These are phyloP conservation scores for Atherinomorus stipes DNA, from an alignment of 2,113 vertebrate species.

Conservation along the genomic window DNA sequence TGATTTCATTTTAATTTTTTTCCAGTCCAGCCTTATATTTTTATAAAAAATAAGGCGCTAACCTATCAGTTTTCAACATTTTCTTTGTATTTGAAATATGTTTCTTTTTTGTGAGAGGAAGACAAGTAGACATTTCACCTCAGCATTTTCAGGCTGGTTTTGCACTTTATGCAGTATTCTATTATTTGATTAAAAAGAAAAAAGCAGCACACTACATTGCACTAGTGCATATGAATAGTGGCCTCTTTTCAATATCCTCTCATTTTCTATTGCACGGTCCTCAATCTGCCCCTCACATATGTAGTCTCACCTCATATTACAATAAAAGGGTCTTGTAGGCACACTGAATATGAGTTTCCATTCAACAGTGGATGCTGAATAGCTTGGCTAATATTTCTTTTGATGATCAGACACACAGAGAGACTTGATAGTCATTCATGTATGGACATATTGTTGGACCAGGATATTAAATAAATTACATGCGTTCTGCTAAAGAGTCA, in stretches of 20 bases:
- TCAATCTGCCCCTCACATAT: conserved; percentile 25
- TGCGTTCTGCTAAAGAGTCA: conserved; percentile 33
- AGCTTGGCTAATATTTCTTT: conserved; percentile 82
- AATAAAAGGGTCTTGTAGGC: conserved; percentile 73
- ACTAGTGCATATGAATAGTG: conserved; percentile 46
- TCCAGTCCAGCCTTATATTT: too few species aligned
- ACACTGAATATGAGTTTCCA: conserved; percentile 81
- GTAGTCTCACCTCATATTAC: conserved; percentile 48
- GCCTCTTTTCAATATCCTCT: conserved; percentile 55
- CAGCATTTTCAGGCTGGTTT: conserved; percentile 28
- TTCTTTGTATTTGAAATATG: not conserved
- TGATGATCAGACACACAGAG: conserved; percentile 80
- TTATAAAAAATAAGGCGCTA: too few species aligned
- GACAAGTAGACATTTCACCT: not conserved
- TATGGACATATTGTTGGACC: conserved; percentile 53
- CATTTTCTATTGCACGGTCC: conserved; percentile 32
- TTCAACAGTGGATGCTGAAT: conserved; percentile 70
- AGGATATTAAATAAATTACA: conserved; percentile 51
- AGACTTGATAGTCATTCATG: conserved; percentile 81
- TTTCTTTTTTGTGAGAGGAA: too few species aligned
- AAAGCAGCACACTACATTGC: conserved; percentile 36
- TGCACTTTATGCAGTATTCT: conserved; percentile 17
- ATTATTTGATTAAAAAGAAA: conserved; percentile 27
- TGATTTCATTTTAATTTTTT: too few species aligned
- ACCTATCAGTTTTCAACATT: too few species aligned